Evolutionary conservation across 2,888 invertebrate genomes (phyloP), one percentile per base, ranked within the genome.

Genomic region (Philhelius pedissequus): DNA sequence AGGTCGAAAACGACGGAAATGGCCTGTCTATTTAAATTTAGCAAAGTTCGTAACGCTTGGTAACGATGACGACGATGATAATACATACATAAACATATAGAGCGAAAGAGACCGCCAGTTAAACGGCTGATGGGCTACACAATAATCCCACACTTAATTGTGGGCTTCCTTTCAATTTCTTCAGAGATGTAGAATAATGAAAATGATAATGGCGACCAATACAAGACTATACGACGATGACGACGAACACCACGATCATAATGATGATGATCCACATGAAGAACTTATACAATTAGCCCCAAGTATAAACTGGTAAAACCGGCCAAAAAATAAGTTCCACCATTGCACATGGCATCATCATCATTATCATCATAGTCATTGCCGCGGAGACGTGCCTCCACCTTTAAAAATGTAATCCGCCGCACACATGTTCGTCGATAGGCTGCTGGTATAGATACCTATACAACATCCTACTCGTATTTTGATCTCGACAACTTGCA

Each of bases 81-180:
- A 48, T 64, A 43, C n/a, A 43, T 18, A 40, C 56, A 5, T 3
- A n/a, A n/a, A 3, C 7, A 15, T 27, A 20, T 32, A 64, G 32
- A 69, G 32, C 66, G 45, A 40, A 20, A 48, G 32, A 48, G 20
- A 52, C 38, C 38, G 64, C 58, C 64, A 78, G 74, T 74, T 83
- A 40, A 83, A 74, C 48, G 54, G 60, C 68, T 66, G 30, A 71
- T 68, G 20, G 66, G 52, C 77, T 62, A 48, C 77, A 64, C 66
- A 82, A 77, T 77, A 62, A 66, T 74, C 79, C 75, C 83, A 84
- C 83, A 75, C 70, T 84, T 75, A 75, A 75, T 79, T 84, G 70
- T 75, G 66, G 58, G 79, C 74, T 84, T 84, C 83, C 83, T 84
- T 74, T 80, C 79, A 84, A 80, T 75, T 79, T 74, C 79, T 60